Percentiles rank a stretch among this genome's conserved stretches.
These are phyloP conservation scores for Isoperla grammatica DNA, from an alignment of 2,888 invertebrate species.

Conservation along the genomic window DNA sequence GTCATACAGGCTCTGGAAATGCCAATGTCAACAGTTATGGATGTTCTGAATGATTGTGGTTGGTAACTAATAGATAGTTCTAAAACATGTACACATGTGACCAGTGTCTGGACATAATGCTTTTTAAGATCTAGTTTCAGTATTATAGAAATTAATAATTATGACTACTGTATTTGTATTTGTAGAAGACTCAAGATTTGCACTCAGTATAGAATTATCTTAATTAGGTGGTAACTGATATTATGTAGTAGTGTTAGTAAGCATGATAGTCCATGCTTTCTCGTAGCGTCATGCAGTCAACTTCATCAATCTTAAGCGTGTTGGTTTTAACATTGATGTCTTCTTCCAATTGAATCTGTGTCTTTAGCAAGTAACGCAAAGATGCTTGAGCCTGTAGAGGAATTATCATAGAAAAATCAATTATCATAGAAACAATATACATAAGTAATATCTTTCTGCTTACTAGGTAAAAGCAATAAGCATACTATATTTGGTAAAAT, in stretches of 20 bases:
- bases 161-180: no score
- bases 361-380: slow-evolving; percentile 74
- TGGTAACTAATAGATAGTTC: no score
- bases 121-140: no score
- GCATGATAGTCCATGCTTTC: slow-evolving; percentile 68
- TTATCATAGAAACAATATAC: neutral
- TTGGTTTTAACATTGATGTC: slow-evolving; percentile 89
- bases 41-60: no score
- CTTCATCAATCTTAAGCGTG: slow-evolving; percentile 88
- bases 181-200: no score
- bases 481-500: slow-evolving; percentile 15
- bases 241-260: slow-evolving; percentile 48
- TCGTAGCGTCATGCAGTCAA: slow-evolving; percentile 79
- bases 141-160: no score
- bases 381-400: slow-evolving; percentile 61
- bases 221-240: no score
- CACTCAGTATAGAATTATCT: no score
- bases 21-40: no score
- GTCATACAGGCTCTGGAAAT: no score
- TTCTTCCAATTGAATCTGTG: slow-evolving; percentile 84
- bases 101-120: no score
- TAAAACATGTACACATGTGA: no score
- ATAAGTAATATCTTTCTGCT: neutral
- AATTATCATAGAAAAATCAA: slow-evolving; percentile 6
- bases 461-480: slow-evolving; percentile 6